These are phyloP conservation scores for Stylophora pistillata DNA, from an alignment of 64 coral and sea anemone genomes.

Conservation along the genomic window DNA sequence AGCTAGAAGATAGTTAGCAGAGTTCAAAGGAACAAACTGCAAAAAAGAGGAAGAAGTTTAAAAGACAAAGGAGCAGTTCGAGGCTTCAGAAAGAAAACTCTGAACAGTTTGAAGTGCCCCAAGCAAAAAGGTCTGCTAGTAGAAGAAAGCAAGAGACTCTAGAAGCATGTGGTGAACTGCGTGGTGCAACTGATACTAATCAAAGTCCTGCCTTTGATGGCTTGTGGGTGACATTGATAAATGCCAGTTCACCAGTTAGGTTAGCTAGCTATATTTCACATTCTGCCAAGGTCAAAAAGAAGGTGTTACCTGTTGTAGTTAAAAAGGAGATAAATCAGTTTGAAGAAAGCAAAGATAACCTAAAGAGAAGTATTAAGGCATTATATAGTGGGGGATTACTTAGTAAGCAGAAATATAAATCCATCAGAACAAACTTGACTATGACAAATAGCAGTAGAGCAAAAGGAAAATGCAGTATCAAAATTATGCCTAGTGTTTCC, in stretches of 20 bases:
- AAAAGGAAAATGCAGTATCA: constrained; percentile 32
- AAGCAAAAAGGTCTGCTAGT: constrained; percentile 48
- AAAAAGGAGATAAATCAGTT: neutral
- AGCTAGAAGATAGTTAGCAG: constrained; percentile 35
- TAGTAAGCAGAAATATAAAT: constrained; percentile 50
- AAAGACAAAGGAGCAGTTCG: constrained; percentile 19
- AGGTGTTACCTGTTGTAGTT: constrained; percentile 15
- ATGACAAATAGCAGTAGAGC: constrained; percentile 28
- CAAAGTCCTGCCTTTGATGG: constrained; percentile 63
- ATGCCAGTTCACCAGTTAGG: constrained; percentile 46
- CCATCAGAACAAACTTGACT: constrained; percentile 47
- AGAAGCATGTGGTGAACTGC: constrained; percentile 57
- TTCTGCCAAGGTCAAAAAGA: constrained; percentile 32
- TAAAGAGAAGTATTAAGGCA: too few relatives aligned
- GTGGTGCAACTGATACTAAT: constrained; percentile 41
- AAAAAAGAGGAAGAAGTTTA: constrained; percentile 55
- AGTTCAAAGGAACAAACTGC: constrained; percentile 34
- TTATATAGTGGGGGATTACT: constrained; percentile 40
- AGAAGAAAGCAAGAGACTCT: constrained; percentile 58
- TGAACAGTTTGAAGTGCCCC: constrained; percentile 56
- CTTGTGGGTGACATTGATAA: constrained; percentile 64
- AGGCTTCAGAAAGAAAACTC: constrained; percentile 42
- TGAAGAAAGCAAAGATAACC: neutral
- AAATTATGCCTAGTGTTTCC: constrained; percentile 19
- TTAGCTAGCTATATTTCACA: constrained; percentile 35